These are phyloP conservation scores for Enteromius anoplus DNA, from an alignment of 2,797 vertebrate genomes.

Conservation along the genomic window DNA sequence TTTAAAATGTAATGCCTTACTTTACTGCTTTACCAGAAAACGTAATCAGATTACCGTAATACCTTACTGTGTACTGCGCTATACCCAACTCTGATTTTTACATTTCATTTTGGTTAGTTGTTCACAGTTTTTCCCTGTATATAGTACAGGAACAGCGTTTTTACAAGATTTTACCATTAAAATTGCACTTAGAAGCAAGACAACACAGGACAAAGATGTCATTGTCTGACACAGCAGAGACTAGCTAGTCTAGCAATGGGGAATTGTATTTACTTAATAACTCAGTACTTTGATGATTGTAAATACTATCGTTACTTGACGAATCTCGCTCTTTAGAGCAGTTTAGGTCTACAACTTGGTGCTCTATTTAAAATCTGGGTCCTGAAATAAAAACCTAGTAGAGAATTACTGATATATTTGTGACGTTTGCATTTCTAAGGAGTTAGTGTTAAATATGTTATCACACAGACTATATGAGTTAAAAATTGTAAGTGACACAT, in stretches of 20 bases:
- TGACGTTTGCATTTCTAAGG: background rate
- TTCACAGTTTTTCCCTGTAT: no score
- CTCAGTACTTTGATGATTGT: background rate
- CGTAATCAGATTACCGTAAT: no score
- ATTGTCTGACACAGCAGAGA: background rate
- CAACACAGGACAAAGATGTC: background rate
- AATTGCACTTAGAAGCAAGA: background rate
- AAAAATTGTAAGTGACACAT: background rate
- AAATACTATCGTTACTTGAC: background rate
- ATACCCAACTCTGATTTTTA: no score
- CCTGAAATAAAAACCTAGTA: background rate
- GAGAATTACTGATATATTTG: background rate
- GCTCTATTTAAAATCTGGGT: background rate
- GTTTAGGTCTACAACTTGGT: background rate
- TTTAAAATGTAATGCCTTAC: no score
- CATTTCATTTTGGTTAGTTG: no score
- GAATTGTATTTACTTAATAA: background rate
- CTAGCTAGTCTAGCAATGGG: background rate
- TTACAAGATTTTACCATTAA: no score
- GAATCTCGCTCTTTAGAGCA: background rate
- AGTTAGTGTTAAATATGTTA: background rate
- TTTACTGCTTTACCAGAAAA: no score
- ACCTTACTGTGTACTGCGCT: no score
- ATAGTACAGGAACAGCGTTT: no score
- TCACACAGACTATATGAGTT: background rate